These are phyloP conservation scores for Leptopilina boulardi DNA, from an alignment of 1,140 invertebrate species.

Conservation along the genomic window DNA sequence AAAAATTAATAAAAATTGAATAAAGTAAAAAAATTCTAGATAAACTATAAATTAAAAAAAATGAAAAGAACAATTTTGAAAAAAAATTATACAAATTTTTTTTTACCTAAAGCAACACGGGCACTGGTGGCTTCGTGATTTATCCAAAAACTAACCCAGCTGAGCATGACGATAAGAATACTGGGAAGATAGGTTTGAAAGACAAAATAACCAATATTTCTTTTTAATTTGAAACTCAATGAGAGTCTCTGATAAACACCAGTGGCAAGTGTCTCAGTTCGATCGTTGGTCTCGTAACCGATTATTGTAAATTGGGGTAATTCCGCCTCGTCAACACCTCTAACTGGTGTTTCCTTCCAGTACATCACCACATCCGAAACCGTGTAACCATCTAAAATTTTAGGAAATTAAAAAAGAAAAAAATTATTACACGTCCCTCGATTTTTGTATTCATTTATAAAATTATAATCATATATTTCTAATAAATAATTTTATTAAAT, in stretches of 20 bases:
- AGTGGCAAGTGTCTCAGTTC: constrained; percentile 91
- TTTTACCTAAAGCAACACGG: constrained; percentile 84
- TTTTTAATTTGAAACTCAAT: constrained; percentile 84
- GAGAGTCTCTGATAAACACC: constrained; percentile 96
- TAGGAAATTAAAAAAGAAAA: constrained; percentile 55
- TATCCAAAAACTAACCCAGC: constrained; percentile 94
- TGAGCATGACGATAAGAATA: constrained; percentile 89
- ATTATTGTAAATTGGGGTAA: constrained; percentile 97
- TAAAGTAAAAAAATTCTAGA: too few relatives aligned
- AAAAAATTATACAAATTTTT: not conserved
- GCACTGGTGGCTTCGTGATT: constrained; percentile 89
- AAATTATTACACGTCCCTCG: too few relatives aligned
- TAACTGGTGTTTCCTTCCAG: constrained; percentile 93
- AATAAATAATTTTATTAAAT: too few relatives aligned
- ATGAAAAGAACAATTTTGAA: not conserved
- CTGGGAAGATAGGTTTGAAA: constrained; percentile 90
- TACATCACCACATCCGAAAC: constrained; percentile 98
- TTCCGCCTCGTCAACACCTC: constrained; percentile 95
- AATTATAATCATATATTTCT: too few relatives aligned
- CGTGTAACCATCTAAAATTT: constrained; percentile 99
- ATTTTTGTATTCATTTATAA: too few relatives aligned
- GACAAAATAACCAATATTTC: constrained; percentile 90
- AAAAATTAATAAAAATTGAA: too few relatives aligned
- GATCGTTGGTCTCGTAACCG: constrained; percentile 94
- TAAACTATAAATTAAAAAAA: constrained; percentile 27